Base-by-base conservation (phyloP, 1,140 invertebrate species). In the Leptoteleia sp. region DNA sequence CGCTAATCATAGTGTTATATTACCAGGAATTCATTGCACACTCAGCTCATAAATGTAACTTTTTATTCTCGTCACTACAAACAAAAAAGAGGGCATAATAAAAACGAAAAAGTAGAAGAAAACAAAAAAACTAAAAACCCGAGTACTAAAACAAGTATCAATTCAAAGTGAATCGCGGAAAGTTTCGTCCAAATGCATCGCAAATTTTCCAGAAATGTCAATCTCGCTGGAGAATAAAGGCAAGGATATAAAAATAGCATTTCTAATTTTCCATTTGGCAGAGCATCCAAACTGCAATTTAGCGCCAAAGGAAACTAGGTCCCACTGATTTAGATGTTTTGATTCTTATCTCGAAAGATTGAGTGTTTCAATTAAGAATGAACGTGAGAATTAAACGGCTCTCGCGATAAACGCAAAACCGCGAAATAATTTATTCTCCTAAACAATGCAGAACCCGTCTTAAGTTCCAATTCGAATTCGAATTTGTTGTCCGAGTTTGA, bases 231-330 rank as follows among this genome's bases (percentile, higher is more conserved):
- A 15, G 43, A 15, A 50, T 33, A 52, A 31, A 52, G 38, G 48
- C 4, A 19, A 29, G 19, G 4, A 15, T 17, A 50, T 50, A 29
- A 52, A 57, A 57, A 57, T 43, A 38, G 37, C 17, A 17, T 62
- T 62, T 62, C 43, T 62, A 29, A 61, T 48, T 47, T 61, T 16
- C 31, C 42, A 27, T 47, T 61, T 61, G 42, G 31, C 42, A 25
- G 42, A 25, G 29, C 15, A 31, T 61, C 42, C 57, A 38, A 61
- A 37, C 42, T 61, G 12, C 57, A 45, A 15, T 61, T 33, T 37
- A 47, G 27, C 57, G 42, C 17, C 47, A 47, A 61, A 61, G 29
- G 43, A 62, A 62, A 62, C 59, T 62, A 16, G 45, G 33, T 29
- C 6, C 19, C 19, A 17, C 22, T 62, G 42, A 47, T 62, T 62